Evolutionary conservation across 2,113 vertebrate genomes (phyloP), one percentile per base, ranked within the genome.

Genomic region (Beaufortia kweichowensis): DNA sequence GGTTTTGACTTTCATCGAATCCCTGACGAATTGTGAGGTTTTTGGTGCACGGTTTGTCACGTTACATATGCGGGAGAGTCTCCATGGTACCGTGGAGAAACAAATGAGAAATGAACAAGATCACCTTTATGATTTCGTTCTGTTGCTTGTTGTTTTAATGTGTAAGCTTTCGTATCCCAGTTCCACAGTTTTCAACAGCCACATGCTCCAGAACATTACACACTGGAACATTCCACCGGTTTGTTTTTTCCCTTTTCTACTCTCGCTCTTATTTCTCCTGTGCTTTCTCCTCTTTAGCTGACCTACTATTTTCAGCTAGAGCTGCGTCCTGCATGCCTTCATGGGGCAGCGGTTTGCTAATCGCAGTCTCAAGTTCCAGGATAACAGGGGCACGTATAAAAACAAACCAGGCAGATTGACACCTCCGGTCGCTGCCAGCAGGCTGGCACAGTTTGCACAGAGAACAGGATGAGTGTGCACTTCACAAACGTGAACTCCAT

Each of bases 221-320:
- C 79, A 80, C 75, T 77, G 75, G 78, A 83, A 80, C 78, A 77
- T 80, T 80, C 78, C 81, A 83, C 63, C 26, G 67, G 53, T 62
- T 73, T 10, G 65, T 46, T 82, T 65, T 82, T 43, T 50, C 46
- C 67, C 14, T 12, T 26, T 23, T 57, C 53, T 55, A 41, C 60
- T n/a, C 28, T 24, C 39, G 59, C 29, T 61, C 64, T 57, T 29
- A 55, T 66, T 56, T 55, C 62, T 76, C 74, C 28, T 4, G 26
- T 15, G 55, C 14, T 46, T 35, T 21, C 15, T 35, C 26, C 46
- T 80, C 64, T 80, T 75, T 77, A 46, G 69, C 78, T 83, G 78
- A 75, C 69, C 75, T 71, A 31, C 82, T 75, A 75, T 80, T 75
- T 80, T 78, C 70, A 29, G 63, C 35, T 26, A 2, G 41, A 67